Conservation (phyloP, 2,113 vertebrate species). For the Platysteira castanea region DNA sequence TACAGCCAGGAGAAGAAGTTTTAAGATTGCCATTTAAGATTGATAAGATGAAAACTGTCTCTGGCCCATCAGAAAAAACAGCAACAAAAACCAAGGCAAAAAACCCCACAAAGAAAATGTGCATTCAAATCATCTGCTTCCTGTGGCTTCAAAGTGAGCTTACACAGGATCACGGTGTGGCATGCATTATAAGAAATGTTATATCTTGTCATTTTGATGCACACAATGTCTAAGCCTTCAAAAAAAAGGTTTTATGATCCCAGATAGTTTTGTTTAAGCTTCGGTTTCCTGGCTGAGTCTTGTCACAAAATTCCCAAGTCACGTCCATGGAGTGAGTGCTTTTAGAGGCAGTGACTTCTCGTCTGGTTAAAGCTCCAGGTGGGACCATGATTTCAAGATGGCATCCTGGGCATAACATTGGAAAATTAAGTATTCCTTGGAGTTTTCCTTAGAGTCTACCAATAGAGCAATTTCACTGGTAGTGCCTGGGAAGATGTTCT, state of each 20-base stretch:
- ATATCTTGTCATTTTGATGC: neutral
- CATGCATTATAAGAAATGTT: neutral
- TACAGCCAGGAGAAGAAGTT: neutral
- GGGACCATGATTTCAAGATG: neutral
- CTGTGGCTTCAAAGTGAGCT: neutral
- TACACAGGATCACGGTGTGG: accelerated
- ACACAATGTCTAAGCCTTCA: neutral
- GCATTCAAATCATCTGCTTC: neutral
- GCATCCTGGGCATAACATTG: neutral
- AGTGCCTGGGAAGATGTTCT: neutral
- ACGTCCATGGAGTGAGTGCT: neutral
- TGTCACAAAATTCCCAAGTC: neutral
- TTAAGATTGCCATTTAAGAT: neutral
- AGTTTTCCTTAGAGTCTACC: neutral
- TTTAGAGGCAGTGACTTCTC: neutral
- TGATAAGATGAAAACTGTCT: neutral
- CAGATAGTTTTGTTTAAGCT: neutral
- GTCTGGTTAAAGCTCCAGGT: neutral
- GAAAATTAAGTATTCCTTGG: neutral
- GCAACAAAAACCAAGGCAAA: neutral
- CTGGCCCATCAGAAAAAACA: neutral
- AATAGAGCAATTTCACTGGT: neutral
- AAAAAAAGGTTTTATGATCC: neutral
- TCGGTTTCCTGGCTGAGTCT: neutral
- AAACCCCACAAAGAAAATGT: neutral